These are phyloP conservation scores for Armadillidium nasatum DNA, from an alignment of 1,140 invertebrate genomes.

Conservation along the genomic window DNA sequence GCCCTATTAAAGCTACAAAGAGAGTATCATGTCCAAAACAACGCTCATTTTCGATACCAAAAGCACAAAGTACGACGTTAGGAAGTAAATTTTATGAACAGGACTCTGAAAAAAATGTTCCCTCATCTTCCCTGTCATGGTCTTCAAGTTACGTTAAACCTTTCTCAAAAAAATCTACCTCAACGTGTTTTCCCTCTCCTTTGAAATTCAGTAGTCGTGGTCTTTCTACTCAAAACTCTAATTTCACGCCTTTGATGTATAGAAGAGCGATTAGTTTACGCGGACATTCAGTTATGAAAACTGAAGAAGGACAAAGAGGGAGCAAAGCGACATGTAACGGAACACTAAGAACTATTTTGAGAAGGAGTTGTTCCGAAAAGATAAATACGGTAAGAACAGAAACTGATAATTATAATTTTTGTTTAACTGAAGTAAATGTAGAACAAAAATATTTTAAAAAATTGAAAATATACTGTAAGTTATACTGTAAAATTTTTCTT, in stretches of 20 bases:
- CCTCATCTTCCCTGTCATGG: neutral
- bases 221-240: neutral
- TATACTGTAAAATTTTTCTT: too few relatives aligned
- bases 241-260: neutral
- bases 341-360: neutral
- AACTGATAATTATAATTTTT: too few relatives aligned
- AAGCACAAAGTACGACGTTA: too few relatives aligned
- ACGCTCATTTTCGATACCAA: too few relatives aligned
- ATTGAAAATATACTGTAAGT: too few relatives aligned
- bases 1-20: too few relatives aligned
- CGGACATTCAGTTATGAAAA: neutral
- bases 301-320: neutral
- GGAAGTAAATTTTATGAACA: too few relatives aligned
- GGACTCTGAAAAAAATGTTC: neutral
- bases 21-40: too few relatives aligned
- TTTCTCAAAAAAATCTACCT: neutral
- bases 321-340: neutral
- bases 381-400: neutral
- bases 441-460: too few relatives aligned
- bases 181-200: neutral
- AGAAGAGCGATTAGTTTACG: neutral
- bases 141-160: neutral
- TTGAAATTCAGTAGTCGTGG: neutral
- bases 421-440: too few relatives aligned
- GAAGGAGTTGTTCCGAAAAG: neutral